Conservation (phyloP, 2,113 vertebrate genomes). For the Silurus glanis region DNA sequence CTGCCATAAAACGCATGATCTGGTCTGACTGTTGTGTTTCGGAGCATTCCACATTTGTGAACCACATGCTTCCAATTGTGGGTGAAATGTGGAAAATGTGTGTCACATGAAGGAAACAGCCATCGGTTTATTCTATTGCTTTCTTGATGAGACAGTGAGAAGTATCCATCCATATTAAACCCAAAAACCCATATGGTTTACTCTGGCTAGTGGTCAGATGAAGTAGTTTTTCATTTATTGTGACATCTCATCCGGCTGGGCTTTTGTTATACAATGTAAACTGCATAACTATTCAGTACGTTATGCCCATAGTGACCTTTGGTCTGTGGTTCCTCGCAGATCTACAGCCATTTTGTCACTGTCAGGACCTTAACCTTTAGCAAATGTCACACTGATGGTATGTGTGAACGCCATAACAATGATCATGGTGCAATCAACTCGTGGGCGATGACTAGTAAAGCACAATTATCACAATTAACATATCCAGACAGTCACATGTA, state of each 20-base stretch:
- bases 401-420: slow-evolving; percentile 55
- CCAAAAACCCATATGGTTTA: slow-evolving; percentile 38
- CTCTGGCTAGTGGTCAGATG: slow-evolving; percentile 37
- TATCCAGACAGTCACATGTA: slow-evolving; percentile 65
- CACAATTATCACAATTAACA: slow-evolving; percentile 72
- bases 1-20: slow-evolving; percentile 16
- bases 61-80: slow-evolving; percentile 50
- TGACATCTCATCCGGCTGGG: slow-evolving; percentile 35
- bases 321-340: slow-evolving; percentile 42
- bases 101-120: slow-evolving; percentile 39
- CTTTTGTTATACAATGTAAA: slow-evolving; percentile 41
- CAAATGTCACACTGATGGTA: slow-evolving; percentile 50
- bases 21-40: slow-evolving; percentile 34
- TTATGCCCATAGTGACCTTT: slow-evolving; percentile 54
- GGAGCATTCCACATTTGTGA: slow-evolving; percentile 21
- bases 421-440: slow-evolving; percentile 59
- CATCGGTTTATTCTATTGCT: slow-evolving; percentile 36
- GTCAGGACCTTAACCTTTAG: slow-evolving; percentile 55
- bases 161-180: slow-evolving; percentile 40
- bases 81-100: slow-evolving; percentile 41
- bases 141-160: slow-evolving; percentile 40
- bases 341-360: slow-evolving; percentile 45
- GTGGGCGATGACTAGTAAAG: slow-evolving; percentile 53
- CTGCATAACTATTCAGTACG: slow-evolving; percentile 43
- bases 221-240: slow-evolving; percentile 33